These are phyloP conservation scores for Coendou prehensilis DNA, from an alignment of 2,797 vertebrate species.

Conservation along the genomic window DNA sequence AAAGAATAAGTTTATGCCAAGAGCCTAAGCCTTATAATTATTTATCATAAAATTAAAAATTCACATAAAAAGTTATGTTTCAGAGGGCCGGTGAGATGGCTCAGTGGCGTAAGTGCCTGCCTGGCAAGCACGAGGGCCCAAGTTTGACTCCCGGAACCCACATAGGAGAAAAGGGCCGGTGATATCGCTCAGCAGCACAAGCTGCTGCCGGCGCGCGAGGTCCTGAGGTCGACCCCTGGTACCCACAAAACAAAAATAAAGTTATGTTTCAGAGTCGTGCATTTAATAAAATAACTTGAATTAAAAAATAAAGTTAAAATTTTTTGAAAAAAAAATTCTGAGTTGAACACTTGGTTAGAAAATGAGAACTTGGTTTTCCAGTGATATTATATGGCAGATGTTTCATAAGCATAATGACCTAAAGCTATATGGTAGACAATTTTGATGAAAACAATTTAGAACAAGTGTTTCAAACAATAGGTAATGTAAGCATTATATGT, in stretches of 20 bases:
- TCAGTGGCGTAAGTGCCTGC: too few relatives aligned
- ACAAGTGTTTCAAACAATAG: background rate
- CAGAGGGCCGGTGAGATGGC: background rate
- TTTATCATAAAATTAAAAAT: background rate
- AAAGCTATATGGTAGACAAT: background rate
- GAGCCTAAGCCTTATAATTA: background rate
- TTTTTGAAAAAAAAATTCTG: background rate
- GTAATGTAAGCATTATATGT: background rate
- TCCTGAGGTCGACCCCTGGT: too few relatives aligned
- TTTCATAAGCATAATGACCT: background rate
- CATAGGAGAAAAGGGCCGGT: too few relatives aligned
- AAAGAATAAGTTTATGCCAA: background rate
- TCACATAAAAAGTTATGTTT: background rate
- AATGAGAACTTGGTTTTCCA: background rate
- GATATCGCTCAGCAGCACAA: too few relatives aligned
- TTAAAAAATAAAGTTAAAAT: background rate
- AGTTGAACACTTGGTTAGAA: background rate
- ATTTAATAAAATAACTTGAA: background rate
- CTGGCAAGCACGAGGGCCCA: too few relatives aligned
- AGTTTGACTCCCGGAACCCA: too few relatives aligned
- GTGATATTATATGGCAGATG: background rate
- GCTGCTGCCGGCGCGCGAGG: too few relatives aligned
- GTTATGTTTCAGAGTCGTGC: background rate
- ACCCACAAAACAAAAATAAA: background rate
- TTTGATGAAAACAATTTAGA: conserved; percentile 30